Evolutionary conservation across 2,113 vertebrate genomes (phyloP), one percentile per base, ranked within the genome.

Genomic region (Acinonyx jubatus): DNA sequence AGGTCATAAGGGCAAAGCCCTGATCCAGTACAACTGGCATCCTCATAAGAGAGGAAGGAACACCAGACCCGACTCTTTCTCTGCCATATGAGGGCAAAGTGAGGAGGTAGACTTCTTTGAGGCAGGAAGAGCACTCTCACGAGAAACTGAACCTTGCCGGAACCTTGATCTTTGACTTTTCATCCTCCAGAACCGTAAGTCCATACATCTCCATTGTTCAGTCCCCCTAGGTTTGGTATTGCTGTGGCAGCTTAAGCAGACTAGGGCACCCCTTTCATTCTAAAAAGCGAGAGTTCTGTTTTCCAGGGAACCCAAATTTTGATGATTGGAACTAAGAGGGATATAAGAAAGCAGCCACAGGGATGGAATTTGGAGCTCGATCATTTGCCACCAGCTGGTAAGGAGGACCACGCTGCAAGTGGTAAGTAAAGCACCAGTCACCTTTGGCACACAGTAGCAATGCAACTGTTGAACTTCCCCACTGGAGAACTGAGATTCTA

Each of bases 71-170:
- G 21, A 41, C 4, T 8, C 12, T 33, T 21, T 50, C 8, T 50
- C 29, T 36, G 0, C 3, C 4, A 9, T 27, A 3, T 1, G 14
- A 45, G 11, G 23, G 27, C 5, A 5, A 4, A n/a, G 15, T 1
- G 29, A 74, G 71, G 25, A 88, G 18, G 11, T 8, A 29, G 15
- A 27, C 23, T 66, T 87, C 36, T 71, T 2, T 4, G 33, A 36
- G 25, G 52, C 50, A 23, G n/a, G 5, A 82, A 69, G 36, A 41
- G 4, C 21, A 50, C 14, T 29, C 23, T 31, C 31, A 21, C 11
- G 18, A 36, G 85, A 33, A 81, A 3, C 7, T 12, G 21, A 80
- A 29, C 13, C 23, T 21, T 65, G 3, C 29, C 3, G 16, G 36
- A 82, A 66, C 12, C 12, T 92, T 14, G n/a, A 29, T 36, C 57